Conservation (phyloP, 2,888 invertebrate genomes). For the Petrophora chlorosata region DNA sequence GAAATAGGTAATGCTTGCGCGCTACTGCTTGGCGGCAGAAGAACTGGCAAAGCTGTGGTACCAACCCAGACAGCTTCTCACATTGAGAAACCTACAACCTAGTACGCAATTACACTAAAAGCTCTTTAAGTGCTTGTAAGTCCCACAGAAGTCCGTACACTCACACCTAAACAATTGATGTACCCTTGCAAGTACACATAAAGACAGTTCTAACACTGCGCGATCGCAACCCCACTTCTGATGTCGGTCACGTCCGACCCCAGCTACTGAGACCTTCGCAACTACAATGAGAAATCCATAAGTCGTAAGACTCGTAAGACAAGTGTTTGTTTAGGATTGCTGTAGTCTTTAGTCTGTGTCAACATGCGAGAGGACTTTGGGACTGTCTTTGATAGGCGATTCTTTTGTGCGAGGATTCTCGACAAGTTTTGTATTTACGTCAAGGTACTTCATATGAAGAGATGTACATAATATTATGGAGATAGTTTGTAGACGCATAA, state of each 20-base stretch:
- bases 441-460: no score
- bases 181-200: slow-evolving; percentile 6
- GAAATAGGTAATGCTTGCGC: no score
- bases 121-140: background rate
- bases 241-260: slow-evolving; percentile 38
- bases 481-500: no score
- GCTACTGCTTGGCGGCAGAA: no score
- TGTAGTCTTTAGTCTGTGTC: slow-evolving; percentile 29
- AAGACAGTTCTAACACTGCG: slow-evolving; percentile 1
- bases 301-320: slow-evolving; percentile 41
- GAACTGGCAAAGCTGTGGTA: no score
- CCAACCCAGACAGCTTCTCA: no score
- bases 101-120: background rate
- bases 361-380: slow-evolving; percentile 22
- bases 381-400: slow-evolving; percentile 28
- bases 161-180: slow-evolving; percentile 4
- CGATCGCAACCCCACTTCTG: slow-evolving; percentile 13
- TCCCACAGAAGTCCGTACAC: background rate
- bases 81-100: background rate
- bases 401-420: slow-evolving; percentile 9
- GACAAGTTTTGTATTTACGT: slow-evolving; percentile 4
- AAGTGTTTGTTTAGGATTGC: slow-evolving; percentile 46
- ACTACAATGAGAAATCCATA: slow-evolving; percentile 41
- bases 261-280: slow-evolving; percentile 13
- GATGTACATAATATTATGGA: no score